phyloP scores from a whole-genome alignment of 2,113 vertebrate genomes.

The Dromiciops gliroides region DNA sequence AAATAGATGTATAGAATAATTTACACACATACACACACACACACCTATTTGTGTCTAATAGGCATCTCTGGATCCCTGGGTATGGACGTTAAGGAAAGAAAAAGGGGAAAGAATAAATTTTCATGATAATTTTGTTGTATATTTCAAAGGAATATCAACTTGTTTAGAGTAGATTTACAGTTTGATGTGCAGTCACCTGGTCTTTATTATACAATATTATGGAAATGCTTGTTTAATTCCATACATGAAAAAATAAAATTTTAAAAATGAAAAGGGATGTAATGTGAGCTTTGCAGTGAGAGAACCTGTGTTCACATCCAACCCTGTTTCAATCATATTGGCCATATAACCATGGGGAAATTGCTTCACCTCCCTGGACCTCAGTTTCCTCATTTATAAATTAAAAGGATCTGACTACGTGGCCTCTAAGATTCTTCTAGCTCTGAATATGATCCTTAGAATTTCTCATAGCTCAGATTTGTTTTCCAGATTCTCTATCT shows the following conservation, averaged over 20 bases:
- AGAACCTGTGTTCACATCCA: background rate
- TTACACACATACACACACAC: background rate
- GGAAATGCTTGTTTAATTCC: background rate
- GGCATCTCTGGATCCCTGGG: background rate
- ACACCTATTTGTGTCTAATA: background rate
- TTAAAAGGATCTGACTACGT: background rate
- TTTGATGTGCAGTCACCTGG: background rate
- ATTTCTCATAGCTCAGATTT: conserved; percentile 26
- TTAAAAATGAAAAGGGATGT: background rate
- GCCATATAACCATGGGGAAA: background rate
- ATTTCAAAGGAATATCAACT: background rate
- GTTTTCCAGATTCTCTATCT: conserved; percentile 14
- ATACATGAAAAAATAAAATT: background rate
- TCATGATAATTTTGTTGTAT: background rate
- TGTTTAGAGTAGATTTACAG: background rate
- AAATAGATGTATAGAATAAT: no score
- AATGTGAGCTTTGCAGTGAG: background rate
- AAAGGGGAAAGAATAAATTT: background rate
- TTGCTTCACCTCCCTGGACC: background rate
- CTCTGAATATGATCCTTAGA: background rate
- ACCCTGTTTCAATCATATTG: background rate
- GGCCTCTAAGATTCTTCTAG: background rate
- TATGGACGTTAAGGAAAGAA: no score
- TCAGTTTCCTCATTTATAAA: background rate
- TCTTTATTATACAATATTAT: background rate